Evolutionary conservation across 2,113 vertebrate species (phyloP).

Genomic region (Desmodus rotundus): DNA sequence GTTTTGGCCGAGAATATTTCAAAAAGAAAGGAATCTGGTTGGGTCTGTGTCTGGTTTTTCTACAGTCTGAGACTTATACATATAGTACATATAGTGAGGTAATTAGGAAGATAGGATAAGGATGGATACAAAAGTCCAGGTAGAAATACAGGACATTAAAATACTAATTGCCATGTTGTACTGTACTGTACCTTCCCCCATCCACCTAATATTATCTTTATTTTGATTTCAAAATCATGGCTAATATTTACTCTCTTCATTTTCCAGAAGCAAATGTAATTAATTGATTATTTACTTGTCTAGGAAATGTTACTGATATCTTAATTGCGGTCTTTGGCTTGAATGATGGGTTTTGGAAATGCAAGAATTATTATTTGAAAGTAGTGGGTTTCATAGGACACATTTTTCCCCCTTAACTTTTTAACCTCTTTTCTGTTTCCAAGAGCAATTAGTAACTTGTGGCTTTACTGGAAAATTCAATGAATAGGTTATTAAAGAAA

Average conservation of each 20-base stretch:
- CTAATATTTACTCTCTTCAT: neutral
- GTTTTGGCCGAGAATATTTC: constrained; percentile 25
- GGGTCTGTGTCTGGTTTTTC: neutral
- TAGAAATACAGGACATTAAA: neutral
- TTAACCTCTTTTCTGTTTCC: neutral
- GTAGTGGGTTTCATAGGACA: neutral
- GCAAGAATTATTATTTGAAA: constrained; percentile 31
- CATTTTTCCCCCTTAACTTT: neutral
- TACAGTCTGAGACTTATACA: neutral
- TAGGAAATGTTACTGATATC: constrained; percentile 24
- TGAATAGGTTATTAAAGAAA: neutral
- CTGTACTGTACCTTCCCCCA: neutral
- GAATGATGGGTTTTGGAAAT: neutral
- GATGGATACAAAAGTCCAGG: neutral
- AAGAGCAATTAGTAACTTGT: neutral
- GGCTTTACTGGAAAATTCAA: neutral
- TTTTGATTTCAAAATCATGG: constrained; percentile 10
- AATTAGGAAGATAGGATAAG: neutral
- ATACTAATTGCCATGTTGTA: neutral
- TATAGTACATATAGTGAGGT: neutral
- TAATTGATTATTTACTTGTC: neutral
- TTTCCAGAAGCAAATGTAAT: constrained; percentile 3
- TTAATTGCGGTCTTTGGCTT: constrained; percentile 5
- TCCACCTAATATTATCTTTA: neutral
- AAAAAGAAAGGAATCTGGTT: neutral